Conservation (phyloP, 2,888 invertebrate genomes). For the Eristalis tenax region DNA sequence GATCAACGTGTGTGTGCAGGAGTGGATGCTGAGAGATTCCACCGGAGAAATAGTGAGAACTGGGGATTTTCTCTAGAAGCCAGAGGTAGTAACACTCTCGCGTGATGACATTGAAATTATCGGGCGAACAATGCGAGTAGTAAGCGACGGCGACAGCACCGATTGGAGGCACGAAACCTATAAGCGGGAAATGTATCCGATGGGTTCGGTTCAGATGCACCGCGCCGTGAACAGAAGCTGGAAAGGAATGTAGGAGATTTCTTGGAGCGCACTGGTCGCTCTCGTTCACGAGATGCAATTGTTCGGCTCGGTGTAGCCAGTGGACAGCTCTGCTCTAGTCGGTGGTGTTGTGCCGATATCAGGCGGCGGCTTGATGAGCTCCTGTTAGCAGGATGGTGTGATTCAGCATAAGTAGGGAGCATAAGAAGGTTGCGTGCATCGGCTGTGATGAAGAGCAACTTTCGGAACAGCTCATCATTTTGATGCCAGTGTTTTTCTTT, state of each 20-base stretch:
- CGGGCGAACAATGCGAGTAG: conserved; percentile 69
- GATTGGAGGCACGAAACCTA: conserved; percentile 16
- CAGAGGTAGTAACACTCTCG: conserved; percentile 57
- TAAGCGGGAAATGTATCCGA: conserved; percentile 41
- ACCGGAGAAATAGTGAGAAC: conserved; percentile 14
- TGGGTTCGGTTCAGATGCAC: neutral
- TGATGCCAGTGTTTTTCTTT: too few species aligned
- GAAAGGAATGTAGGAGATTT: conserved; percentile 34
- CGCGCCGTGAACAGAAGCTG: conserved; percentile 26
- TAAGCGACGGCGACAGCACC: conserved; percentile 33
- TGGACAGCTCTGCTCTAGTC: neutral
- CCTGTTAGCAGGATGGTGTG: conserved; percentile 6
- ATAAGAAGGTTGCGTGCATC: neutral
- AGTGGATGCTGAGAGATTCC: conserved; percentile 18
- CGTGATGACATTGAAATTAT: conserved; percentile 70
- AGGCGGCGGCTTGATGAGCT: neutral
- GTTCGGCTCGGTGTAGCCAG: neutral
- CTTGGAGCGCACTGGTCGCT: conserved; percentile 10
- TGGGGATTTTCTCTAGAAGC: conserved; percentile 33
- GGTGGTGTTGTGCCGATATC: neutral
- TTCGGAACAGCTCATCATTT: too few species aligned
- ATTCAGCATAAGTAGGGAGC: conserved; percentile 6
- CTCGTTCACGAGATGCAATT: conserved; percentile 23
- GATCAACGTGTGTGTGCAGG: neutral
- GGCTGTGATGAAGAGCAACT: neutral